Conservation (phyloP, 2,797 vertebrate species). For the Knipowitschia caucasica region DNA sequence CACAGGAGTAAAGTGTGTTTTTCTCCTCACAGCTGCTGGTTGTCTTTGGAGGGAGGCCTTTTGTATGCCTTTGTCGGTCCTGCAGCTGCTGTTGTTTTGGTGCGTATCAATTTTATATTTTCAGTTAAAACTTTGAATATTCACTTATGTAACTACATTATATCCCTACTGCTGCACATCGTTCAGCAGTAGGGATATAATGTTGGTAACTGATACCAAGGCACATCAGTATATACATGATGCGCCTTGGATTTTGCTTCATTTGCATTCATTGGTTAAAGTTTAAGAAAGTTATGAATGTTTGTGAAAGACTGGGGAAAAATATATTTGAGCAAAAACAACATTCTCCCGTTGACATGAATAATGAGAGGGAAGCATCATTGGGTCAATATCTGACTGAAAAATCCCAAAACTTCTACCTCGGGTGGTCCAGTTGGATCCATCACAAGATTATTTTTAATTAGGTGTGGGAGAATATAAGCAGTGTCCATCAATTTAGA, state of each 20-base stretch:
- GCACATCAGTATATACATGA: too few species aligned
- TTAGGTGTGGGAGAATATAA: background rate
- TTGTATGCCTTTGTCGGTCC: constrained; percentile 98
- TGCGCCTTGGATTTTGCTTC: too few species aligned
- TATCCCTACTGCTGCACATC: too few species aligned
- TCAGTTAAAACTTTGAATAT: background rate
- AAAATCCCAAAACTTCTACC: background rate
- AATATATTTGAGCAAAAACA: background rate
- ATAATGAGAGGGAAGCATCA: background rate
- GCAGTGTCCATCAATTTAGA: background rate
- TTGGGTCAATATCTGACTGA: background rate
- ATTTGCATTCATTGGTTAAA: too few species aligned
- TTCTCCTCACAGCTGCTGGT: constrained; percentile 89
- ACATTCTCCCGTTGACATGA: background rate
- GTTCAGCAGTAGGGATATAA: too few species aligned
- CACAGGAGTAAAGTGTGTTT: constrained; percentile 63
- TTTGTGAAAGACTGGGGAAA: background rate
- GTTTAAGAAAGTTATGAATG: too few species aligned
- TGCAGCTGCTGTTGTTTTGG: constrained; percentile 97
- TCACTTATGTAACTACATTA: background rate
- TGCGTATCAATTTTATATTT: constrained; percentile 67
- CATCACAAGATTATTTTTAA: background rate
- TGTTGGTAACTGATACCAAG: too few species aligned
- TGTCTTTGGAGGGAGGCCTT: constrained; percentile 97
- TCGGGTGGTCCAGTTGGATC: background rate